Conservation (phyloP, 2,113 vertebrate species). For the Pelvicachromis taeniatus region DNA sequence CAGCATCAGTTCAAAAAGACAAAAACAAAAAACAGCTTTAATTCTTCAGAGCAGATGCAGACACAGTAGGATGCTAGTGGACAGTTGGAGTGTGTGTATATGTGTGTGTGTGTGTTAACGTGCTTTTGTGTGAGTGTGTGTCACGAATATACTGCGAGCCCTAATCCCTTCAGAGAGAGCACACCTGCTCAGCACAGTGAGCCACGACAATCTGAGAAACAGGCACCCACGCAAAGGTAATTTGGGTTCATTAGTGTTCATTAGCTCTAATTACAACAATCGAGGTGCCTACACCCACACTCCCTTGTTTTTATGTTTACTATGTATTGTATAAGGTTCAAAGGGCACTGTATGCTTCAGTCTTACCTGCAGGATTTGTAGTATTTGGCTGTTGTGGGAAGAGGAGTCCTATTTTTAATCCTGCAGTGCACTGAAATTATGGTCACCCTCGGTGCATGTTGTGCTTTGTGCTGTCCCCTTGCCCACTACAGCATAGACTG, state of each 20-base stretch:
- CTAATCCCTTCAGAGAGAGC: background rate
- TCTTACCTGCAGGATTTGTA: background rate
- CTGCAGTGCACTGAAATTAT: background rate
- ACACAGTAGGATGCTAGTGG: conserved; percentile 10
- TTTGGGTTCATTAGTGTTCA: background rate
- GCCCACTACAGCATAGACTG: background rate
- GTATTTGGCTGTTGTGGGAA: background rate
- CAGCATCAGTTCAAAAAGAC: background rate
- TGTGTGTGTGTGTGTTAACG: background rate
- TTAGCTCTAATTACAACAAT: background rate
- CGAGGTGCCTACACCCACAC: background rate
- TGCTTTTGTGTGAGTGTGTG: background rate
- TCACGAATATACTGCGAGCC: background rate
- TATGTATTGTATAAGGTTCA: background rate
- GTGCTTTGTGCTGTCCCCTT: background rate
- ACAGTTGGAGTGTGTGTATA: background rate
- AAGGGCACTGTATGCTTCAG: background rate
- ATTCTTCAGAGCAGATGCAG: conserved; percentile 8
- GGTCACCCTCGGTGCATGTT: background rate
- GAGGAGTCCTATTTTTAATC: background rate
- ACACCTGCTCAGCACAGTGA: conserved; percentile 6
- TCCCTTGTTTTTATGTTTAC: background rate
- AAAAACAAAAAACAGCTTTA: background rate
- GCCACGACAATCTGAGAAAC: background rate
- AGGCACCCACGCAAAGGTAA: background rate